Base-by-base conservation (phyloP, 1,140 invertebrate species). In the Halictus rubicundus region DNA sequence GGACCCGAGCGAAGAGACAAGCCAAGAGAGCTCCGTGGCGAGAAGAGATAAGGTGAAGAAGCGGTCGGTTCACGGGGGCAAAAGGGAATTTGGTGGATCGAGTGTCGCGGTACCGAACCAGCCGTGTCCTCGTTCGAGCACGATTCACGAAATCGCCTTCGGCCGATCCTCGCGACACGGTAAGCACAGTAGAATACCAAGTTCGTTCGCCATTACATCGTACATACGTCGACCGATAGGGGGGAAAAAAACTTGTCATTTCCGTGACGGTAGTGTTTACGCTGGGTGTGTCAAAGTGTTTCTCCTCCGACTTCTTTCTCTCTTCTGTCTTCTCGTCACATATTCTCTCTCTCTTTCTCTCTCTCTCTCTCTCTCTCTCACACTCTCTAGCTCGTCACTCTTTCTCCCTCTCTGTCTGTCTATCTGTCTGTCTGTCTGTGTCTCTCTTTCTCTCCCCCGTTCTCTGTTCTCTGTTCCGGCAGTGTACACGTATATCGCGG, bases 241-340 rank as follows among this genome's bases (percentile, higher is more conserved):
- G 19, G 52, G 32, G 65, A 69, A 61, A 46, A n/a, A 68, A 73
- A 65, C 42, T 77, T 74, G 78, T 79, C 78, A 68, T 81, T 81
- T 78, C 25, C 63, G 64, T 78, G 71, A 65, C 49, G 82, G 54
- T 68, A 46, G 82, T 89, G 88, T 90, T 89, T 90, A 90, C 85
- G 81, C 80, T 88, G 88, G 88, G 88, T 90, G 89, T 89, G 87
- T 90, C 88, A 88, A 89, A 87, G 83, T 84, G 83, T 78, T 80
- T 27, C 49, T 69, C 68, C 57, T 77, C 60, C 68, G 42, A 27
- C 68, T 57, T 57, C 68, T 73, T 46, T 70, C 71, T 61, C 71
- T 75, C 68, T 79, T 42, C 25, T 46, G 49, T 64, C 46, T 46
- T 46, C 42, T 46, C 42, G 10, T 46, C 10, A 12, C 10, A n/a